These are phyloP conservation scores for Elymnias hypermnestra DNA, from an alignment of 1,140 invertebrate species.

Conservation along the genomic window DNA sequence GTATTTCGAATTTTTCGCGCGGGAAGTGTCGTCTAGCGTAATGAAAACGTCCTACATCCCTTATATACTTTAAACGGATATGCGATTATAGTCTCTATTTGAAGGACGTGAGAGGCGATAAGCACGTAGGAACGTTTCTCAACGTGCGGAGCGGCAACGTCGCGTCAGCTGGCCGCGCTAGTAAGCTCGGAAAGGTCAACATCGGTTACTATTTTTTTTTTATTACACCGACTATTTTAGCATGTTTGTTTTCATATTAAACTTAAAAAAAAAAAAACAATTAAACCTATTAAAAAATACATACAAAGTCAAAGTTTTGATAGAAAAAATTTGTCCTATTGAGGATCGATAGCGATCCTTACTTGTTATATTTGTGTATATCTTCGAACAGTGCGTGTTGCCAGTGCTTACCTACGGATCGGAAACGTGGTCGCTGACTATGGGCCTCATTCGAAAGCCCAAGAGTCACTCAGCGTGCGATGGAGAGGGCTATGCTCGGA, in stretches of 20 bases:
- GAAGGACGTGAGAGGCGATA: slow-evolving; percentile 53
- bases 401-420: too few relatives aligned
- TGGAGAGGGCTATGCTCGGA: too few relatives aligned
- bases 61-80: slow-evolving; percentile 54
- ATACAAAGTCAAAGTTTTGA: too few relatives aligned
- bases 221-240: slow-evolving; percentile 52
- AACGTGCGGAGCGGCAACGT: slow-evolving; percentile 46
- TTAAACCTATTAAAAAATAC: too few relatives aligned
- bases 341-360: too few relatives aligned
- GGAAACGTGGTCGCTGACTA: too few relatives aligned
- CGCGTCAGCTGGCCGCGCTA: slow-evolving; percentile 71
- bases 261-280: too few relatives aligned
- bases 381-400: too few relatives aligned
- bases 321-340: too few relatives aligned
- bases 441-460: too few relatives aligned
- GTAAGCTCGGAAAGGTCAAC: slow-evolving; percentile 69
- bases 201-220: slow-evolving; percentile 64
- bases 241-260: slow-evolving; percentile 48
- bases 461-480: too few relatives aligned
- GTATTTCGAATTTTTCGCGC: slow-evolving; percentile 73
- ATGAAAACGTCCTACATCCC: slow-evolving; percentile 53
- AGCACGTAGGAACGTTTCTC: slow-evolving; percentile 36
- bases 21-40: slow-evolving; percentile 48
- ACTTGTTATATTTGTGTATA: too few relatives aligned
- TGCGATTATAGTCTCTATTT: slow-evolving; percentile 31